Conservation (phyloP, 37 sponge, comb jelly and placozoan genomes). For the Oscarella lobularis region DNA sequence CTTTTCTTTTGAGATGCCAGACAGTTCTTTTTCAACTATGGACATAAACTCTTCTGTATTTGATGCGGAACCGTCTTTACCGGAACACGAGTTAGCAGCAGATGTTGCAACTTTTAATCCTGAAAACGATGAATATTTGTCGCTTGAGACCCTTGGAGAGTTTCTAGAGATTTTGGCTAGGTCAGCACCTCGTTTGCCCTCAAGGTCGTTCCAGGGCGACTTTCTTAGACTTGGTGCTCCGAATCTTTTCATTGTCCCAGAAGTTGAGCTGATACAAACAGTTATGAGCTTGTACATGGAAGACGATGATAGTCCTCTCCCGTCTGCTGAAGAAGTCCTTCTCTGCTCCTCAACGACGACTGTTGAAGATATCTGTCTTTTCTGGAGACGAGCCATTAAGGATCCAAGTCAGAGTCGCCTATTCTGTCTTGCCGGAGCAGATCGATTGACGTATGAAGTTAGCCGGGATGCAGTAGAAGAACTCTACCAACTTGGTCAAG, state of each 20-base stretch:
- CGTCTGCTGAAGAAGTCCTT: neutral
- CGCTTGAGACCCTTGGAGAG: neutral
- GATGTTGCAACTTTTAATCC: neutral
- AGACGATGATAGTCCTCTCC: neutral
- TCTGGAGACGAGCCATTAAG: neutral
- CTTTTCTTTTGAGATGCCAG: too few relatives aligned
- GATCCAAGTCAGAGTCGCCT: too few relatives aligned
- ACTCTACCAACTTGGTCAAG: neutral
- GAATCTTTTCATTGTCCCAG: neutral
- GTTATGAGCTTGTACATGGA: neutral
- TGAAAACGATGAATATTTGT: neutral
- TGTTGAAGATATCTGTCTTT: neutral
- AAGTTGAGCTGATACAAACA: neutral
- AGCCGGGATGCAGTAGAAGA: neutral
- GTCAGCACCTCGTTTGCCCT: conserved; percentile 3
- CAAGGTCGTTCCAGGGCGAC: neutral
- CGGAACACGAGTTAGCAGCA: neutral
- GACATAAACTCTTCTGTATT: too few relatives aligned
- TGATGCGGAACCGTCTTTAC: too few relatives aligned
- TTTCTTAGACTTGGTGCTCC: neutral
- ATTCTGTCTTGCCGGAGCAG: neutral
- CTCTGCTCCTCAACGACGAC: neutral
- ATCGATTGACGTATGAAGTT: neutral
- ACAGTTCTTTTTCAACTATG: too few relatives aligned
- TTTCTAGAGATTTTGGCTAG: too few relatives aligned